These are phyloP conservation scores for Rhagoletis pomonella DNA, from an alignment of 1,140 invertebrate genomes.

Conservation along the genomic window DNA sequence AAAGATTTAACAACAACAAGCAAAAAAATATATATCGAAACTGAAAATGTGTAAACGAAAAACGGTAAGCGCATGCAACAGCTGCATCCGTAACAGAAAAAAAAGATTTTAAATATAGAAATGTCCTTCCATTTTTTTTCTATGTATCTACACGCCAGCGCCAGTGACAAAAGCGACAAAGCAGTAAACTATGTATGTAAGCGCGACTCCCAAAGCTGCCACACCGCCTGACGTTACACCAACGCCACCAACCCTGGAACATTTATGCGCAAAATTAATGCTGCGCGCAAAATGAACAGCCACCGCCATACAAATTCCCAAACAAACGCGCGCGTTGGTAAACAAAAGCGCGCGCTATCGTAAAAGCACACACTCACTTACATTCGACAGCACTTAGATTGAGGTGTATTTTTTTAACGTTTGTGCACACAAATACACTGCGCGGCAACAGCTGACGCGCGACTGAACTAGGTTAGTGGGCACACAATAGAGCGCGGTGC, in stretches of 20 bases:
- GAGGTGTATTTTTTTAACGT: background rate
- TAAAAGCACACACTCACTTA: background rate
- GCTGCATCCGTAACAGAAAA: background rate
- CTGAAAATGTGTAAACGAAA: background rate
- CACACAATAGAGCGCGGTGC: background rate
- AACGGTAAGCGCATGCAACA: background rate
- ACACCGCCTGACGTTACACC: background rate
- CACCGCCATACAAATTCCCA: background rate
- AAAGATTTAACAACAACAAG: background rate
- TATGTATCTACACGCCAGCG: background rate
- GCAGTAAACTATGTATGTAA: background rate
- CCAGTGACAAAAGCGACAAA: background rate
- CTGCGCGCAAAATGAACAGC: constrained; percentile 25
- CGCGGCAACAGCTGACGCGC: constrained; percentile 12
- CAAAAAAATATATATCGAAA: background rate
- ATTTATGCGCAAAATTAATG: constrained; percentile 44
- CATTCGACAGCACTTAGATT: background rate
- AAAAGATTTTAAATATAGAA: background rate
- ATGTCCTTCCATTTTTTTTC: too few species aligned
- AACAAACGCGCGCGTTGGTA: background rate
- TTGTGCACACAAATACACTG: background rate
- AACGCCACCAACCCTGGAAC: background rate
- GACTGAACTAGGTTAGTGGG: background rate
- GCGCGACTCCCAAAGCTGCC: background rate
- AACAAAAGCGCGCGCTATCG: background rate